Evolutionary conservation across 2,888 invertebrate species (phyloP).

Genomic region (Pammene aurita): DNA sequence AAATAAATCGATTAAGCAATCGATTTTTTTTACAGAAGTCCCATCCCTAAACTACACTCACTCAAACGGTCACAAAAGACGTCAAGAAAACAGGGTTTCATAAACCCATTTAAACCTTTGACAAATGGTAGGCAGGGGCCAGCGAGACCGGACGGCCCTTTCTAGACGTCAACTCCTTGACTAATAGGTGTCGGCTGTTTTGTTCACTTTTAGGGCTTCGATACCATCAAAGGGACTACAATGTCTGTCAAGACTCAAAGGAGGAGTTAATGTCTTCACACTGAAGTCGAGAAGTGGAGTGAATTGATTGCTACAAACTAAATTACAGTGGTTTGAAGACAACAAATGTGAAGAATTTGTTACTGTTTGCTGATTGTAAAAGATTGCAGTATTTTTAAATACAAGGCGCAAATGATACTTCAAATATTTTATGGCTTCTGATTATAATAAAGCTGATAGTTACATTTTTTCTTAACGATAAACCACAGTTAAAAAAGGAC

Average conservation of each 20-base stretch:
- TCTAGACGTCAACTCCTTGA: constrained; percentile 57
- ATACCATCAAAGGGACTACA: constrained; percentile 37
- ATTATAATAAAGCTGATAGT: no score
- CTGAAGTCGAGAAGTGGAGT: constrained; percentile 15
- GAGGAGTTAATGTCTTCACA: constrained; percentile 22
- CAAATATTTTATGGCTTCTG: no score
- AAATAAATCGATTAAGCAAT: no score
- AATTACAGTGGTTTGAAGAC: neutral
- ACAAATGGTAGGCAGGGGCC: constrained; percentile 64
- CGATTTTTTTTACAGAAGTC: neutral
- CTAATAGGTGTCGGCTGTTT: constrained; percentile 63
- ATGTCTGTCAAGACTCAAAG: constrained; percentile 37
- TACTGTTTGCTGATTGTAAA: no score
- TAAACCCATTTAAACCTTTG: constrained; percentile 56
- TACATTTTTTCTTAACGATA: no score
- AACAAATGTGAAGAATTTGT: no score
- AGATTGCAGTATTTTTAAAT: no score
- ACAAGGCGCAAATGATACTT: no score
- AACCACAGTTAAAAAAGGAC: no score
- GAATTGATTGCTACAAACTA: constrained; percentile 1
- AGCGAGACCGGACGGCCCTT: constrained; percentile 53
- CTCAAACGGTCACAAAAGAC: constrained; percentile 37
- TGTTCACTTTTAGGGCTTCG: constrained; percentile 49
- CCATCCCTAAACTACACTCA: constrained; percentile 2
- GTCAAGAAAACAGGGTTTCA: constrained; percentile 43